Evolutionary conservation across 2,888 invertebrate species (phyloP).

Genomic region (Sussaba pulchella): DNA sequence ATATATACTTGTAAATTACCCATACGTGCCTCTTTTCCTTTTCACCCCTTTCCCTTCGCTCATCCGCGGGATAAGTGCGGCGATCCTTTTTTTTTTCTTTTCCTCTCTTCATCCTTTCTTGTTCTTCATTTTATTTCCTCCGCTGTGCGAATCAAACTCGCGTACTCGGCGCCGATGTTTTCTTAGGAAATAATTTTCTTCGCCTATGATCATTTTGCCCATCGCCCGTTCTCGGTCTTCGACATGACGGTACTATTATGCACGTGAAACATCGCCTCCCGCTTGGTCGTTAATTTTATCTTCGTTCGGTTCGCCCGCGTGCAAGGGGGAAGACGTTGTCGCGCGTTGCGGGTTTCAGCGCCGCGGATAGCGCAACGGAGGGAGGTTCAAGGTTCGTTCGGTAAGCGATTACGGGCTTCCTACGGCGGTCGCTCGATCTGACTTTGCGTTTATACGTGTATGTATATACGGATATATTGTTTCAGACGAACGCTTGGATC

Average conservation of each 20-base stretch:
- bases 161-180: slow-evolving; percentile 52
- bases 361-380: slow-evolving; percentile 26
- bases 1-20: slow-evolving; percentile 60
- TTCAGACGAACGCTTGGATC: too few species aligned
- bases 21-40: slow-evolving; percentile 64
- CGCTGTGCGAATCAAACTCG: neutral
- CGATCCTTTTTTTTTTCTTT: neutral
- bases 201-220: slow-evolving; percentile 36
- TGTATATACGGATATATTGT: too few species aligned
- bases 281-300: too few species aligned
- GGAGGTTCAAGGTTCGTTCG: slow-evolving; percentile 57
- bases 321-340: slow-evolving; percentile 1
- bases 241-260: slow-evolving; percentile 7
- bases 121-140: slow-evolving; percentile 20
- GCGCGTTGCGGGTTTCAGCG: slow-evolving; percentile 3
- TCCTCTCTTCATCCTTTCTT: neutral
- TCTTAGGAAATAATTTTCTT: slow-evolving; percentile 63
- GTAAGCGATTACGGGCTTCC: slow-evolving; percentile 53
- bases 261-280: neutral
- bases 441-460: too few species aligned
- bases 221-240: slow-evolving; percentile 14
- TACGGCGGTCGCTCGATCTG: slow-evolving; percentile 7
- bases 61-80: slow-evolving; percentile 21
- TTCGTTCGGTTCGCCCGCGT: neutral
- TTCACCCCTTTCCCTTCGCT: slow-evolving; percentile 65